Evolutionary conservation across 2,797 vertebrate species (phyloP), one percentile per base, ranked within the genome.

Genomic region (Myotis findleyi): DNA sequence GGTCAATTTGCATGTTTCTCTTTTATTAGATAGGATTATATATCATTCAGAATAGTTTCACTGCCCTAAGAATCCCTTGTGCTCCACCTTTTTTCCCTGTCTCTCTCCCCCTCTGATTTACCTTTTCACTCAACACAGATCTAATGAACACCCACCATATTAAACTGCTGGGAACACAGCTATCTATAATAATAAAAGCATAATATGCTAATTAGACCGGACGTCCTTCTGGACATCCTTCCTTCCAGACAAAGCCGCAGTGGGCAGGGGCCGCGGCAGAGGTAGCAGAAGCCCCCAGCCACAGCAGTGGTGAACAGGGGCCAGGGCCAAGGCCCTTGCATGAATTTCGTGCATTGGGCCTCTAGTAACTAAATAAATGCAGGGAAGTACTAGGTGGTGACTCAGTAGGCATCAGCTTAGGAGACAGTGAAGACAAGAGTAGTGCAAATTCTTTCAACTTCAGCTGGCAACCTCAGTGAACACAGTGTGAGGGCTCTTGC

Each of bases 111-210:
- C 23, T 72, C 64, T 88, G 38, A 38, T 79, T 76, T 71, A 49
- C 23, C 84, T 81, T 86, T 89, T 72, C 75, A 72, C 79, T 69
- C 79, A 85, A 72, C 20, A 75, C 36, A 69, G 62, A 62, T 27
- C 17, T 0, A 33, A 36, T 47, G 41, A 89, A 83, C 44, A 57
- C 30, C 27, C 12, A 14, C 25, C 80, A 53, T n/a, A 25, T 47
- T 57, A 66, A 41, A 30, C 23, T 49, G 55, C 75, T 18, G 10
- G 71, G 73, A 83, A 76, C 12, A 33, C 1, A 12, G 69, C 7
- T 38, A 59, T 59, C 59, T 62, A 62, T 62, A 62, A 14, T 62
- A 62, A 62, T 62, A 62, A 62, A 14, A 62, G 27, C 27, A 0
- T 11, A 59, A 27, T 11, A 59, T 59, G 57, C 57, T 62, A 7